These are phyloP conservation scores for Rhabdornis inornatus DNA, from an alignment of 2,113 vertebrate genomes.

Conservation along the genomic window DNA sequence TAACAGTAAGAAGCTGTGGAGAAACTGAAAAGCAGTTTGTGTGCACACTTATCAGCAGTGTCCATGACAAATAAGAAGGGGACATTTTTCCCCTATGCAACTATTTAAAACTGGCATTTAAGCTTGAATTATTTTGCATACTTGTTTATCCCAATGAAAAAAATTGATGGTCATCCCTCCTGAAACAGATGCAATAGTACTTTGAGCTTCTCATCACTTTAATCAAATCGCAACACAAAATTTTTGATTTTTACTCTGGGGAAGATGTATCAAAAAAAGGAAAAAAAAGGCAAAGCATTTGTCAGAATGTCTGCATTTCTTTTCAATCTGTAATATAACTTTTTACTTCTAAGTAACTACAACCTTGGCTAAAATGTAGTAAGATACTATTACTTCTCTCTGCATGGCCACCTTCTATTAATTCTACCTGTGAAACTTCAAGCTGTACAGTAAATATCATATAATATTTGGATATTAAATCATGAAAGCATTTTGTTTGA, in stretches of 20 bases:
- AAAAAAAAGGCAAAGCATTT: background rate
- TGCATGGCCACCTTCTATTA: background rate
- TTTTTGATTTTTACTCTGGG: background rate
- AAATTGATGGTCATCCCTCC: background rate
- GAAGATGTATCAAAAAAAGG: background rate
- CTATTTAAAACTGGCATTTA: background rate
- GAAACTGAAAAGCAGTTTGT: background rate
- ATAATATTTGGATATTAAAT: background rate
- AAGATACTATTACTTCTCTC: background rate
- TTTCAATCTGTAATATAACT: background rate
- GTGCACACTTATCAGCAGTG: background rate
- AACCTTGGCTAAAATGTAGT: background rate
- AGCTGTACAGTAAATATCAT: background rate
- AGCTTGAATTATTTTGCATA: background rate
- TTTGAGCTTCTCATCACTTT: background rate
- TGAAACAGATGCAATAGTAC: background rate
- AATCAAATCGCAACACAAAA: background rate
- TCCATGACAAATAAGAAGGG: background rate
- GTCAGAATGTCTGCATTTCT: background rate
- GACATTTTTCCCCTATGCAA: fast-evolving
- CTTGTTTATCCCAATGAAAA: background rate
- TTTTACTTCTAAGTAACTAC: background rate
- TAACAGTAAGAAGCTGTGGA: background rate
- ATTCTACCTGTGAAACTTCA: background rate
- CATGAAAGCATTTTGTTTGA: background rate